Base-by-base conservation (phyloP, 2,888 invertebrate genomes). In the Leptinotarsa juncta region DNA sequence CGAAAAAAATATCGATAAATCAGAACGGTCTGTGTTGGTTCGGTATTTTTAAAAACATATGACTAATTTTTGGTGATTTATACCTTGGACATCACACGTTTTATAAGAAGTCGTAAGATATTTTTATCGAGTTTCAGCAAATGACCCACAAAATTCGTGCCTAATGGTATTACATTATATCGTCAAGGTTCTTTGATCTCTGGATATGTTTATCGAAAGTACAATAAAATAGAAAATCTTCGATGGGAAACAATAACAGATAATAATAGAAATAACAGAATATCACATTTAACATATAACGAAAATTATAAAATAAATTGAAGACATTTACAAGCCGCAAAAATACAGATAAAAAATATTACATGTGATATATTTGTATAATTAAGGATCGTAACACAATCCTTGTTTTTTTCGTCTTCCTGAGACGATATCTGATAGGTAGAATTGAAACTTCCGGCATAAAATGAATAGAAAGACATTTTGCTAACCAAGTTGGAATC, bases 1-100 rank as follows among this genome's bases (percentile, higher is more conserved):
- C 53, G 51, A 66, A 73, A 73, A 66, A 73, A 72, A 50, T 72
- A 66, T 66, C 65, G 50, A 73, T 73, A 65, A 73, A 73, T 69
- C 69, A 55, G 55, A 65, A 51, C 57, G 18, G 71, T 71, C 71
- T 71, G 67, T 66, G 57, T 67, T 57, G 50, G n/a, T 62, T 15
- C 20, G 62, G 2, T 82, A 83, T 82, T 81, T 82, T 79, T 81
- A 80, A 82, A 81, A 78, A 55, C 72, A 70, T 73, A 72, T 79
- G 80, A 80, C 75, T 80, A 79, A 79, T 77, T 80, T 80, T 80
- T 80, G 73, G 73, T 80, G 81, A 81, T 80, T 80, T 80, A 80
- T 79, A 68, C 65, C 23, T 65, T 53, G 70, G n/a, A 60, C 57
- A 65, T 50, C 55, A 68, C 68, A 68, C 42, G 42, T 69, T 69